Evolutionary conservation across 1,140 invertebrate genomes (phyloP).

Genomic region (Drosophila parabipectinata): DNA sequence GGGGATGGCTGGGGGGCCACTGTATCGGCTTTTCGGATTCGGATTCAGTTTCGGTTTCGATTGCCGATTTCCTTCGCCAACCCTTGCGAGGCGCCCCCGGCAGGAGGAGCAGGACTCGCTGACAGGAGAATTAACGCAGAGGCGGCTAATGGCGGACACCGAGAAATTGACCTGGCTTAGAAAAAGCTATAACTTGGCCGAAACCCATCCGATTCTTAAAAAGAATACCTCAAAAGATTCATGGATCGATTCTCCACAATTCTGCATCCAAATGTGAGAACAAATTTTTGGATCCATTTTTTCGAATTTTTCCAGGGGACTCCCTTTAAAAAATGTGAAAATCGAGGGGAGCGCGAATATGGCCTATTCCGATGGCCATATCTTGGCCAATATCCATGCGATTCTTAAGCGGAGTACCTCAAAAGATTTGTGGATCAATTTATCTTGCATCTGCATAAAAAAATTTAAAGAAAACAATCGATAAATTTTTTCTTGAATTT

Average conservation of each 20-base stretch:
- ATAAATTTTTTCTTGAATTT: too few relatives aligned
- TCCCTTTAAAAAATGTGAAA: too few relatives aligned
- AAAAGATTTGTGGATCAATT: too few relatives aligned
- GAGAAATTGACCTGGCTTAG: constrained; percentile 47
- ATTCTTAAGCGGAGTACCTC: too few relatives aligned
- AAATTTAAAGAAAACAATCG: neutral
- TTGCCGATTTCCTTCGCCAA: constrained; percentile 34
- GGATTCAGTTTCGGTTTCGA: constrained; percentile 41
- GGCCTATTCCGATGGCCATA: neutral
- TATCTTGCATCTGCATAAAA: neutral
- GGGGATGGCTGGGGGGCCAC: neutral
- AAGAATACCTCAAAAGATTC: too few relatives aligned
- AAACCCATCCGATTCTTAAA: neutral
- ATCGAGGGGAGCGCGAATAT: too few relatives aligned
- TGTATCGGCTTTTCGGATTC: neutral
- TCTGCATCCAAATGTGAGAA: neutral
- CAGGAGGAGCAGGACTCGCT: constrained; percentile 22
- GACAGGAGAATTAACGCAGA: constrained; percentile 65
- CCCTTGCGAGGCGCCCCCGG: constrained; percentile 31
- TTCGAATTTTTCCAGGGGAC: too few relatives aligned
- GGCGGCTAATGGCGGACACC: constrained; percentile 21
- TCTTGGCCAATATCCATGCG: neutral
- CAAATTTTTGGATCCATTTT: too few relatives aligned
- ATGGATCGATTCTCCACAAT: too few relatives aligned
- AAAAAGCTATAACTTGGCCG: neutral